Conservation (phyloP, 2,888 invertebrate species). For the Aelia acuminata region DNA sequence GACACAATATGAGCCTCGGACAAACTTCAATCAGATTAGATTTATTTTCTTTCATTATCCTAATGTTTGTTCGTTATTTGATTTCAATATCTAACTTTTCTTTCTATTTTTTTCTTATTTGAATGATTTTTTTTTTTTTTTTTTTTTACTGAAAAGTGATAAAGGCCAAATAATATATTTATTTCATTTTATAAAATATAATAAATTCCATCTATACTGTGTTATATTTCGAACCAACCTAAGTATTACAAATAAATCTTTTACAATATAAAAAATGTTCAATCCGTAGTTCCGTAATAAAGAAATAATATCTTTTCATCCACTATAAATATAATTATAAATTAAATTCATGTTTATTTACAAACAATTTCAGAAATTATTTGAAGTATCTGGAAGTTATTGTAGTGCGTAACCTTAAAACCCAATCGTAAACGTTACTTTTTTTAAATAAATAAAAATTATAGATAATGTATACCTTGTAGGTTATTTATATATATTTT, state of each 20-base stretch:
- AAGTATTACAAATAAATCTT: background rate
- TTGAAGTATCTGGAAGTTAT: background rate
- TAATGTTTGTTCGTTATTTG: slow-evolving; percentile 5
- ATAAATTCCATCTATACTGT: background rate
- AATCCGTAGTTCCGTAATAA: background rate
- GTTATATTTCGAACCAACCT: background rate
- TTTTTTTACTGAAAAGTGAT: background rate
- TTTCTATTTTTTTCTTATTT: background rate
- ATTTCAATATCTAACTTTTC: slow-evolving; percentile 9
- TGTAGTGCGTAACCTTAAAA: no score
- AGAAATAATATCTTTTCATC: background rate
- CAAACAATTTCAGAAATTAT: background rate
- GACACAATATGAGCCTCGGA: slow-evolving; percentile 52
- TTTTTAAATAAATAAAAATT: no score
- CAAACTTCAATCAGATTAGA: slow-evolving; percentile 56
- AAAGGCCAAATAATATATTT: background rate
- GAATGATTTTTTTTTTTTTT: background rate
- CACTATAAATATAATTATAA: background rate
- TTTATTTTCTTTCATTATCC: slow-evolving; percentile 46
- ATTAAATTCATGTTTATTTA: background rate
- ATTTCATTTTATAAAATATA: background rate
- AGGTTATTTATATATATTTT: no score
- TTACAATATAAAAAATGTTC: background rate
- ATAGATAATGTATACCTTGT: no score
- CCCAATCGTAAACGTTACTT: no score